Evolutionary conservation across 1,140 invertebrate genomes (phyloP), one percentile per base, ranked within the genome.

Genomic region (Drosophila pachea): DNA sequence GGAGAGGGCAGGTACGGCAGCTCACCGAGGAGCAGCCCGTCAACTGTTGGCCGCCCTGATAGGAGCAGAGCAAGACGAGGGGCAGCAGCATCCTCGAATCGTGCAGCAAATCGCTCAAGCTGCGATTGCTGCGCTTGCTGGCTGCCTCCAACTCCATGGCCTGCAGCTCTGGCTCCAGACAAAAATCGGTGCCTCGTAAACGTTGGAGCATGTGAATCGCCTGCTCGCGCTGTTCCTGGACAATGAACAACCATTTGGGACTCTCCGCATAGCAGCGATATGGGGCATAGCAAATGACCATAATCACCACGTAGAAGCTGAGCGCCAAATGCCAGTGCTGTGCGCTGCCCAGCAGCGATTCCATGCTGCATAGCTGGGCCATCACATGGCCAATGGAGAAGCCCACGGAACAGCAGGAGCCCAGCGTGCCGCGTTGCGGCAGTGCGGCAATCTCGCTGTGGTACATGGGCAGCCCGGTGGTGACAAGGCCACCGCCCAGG

Each of bases 21-120:
- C 91, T 91, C 88, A 95, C 95, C 56, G 95, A 94, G 88, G 97
- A 97, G 55, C 97, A 95, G 45, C 95, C 95, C 69, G 93, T 93
- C 45, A 95, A 91, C 89, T 97, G 96, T 88, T 97, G 95, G 0
- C 95, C 94, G 36, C 92, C 91, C 89, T 96, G 95, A 87, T 95
- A 90, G 16, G 92, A 84, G 78, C 93, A 93, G 2, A 94, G 92
- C 22, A 97, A 90, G 7, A 95, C 76, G 7, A 96, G 74, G 7
- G 94, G 94, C 38, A 95, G 86, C n/a, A 67, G 7, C 35, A 86
- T 65, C 7, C 40, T 64, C 1, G 36, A 16, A 63, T 86, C 76
- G 2, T 16, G 43, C 0, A 86, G 42, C 0, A 86, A 62, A 1
- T 73, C 58, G 0, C 33, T 2, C 22, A 70, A 63, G 29, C 58